A percentile compares a stretch with the other conserved stretches of the same genome.
Conservation (phyloP, 2,797 vertebrate species). For the Gallinago stenura region DNA sequence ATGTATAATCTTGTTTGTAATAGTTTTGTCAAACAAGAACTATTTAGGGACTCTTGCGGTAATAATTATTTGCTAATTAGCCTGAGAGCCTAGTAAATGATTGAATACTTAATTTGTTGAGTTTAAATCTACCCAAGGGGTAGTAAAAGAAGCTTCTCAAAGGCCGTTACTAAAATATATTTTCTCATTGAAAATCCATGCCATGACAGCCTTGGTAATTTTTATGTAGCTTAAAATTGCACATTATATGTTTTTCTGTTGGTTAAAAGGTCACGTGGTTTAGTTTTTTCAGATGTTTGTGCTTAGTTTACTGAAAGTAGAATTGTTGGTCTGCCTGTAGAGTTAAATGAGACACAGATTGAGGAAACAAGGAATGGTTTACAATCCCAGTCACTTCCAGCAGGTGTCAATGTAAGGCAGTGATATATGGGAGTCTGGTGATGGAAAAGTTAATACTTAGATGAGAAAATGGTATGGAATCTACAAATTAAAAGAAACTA, state of each 20-base stretch:
- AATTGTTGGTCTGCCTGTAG: neutral
- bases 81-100: neutral
- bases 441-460: slow-evolving; percentile 6
- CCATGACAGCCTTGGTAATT: neutral
- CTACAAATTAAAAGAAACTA: slow-evolving; percentile 49
- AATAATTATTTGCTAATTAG: slow-evolving; percentile 1
- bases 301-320: slow-evolving; percentile 6
- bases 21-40: neutral
- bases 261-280: neutral
- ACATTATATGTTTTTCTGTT: neutral
- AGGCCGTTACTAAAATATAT: neutral
- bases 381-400: slow-evolving; percentile 75
- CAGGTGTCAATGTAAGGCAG: slow-evolving; percentile 83
- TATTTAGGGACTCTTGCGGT: neutral
- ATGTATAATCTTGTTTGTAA: neutral
- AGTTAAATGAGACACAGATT: slow-evolving; percentile 1
- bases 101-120: neutral
- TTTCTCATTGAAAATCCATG: neutral
- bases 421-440: slow-evolving; percentile 62
- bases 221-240: neutral
- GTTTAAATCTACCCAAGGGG: neutral
- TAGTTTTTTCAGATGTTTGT: neutral
- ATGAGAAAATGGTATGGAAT: slow-evolving; percentile 46
- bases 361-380: neutral
- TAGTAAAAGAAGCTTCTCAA: neutral